A percentile compares a stretch with the other conserved stretches of the same genome.
Evolutionary conservation across 2,797 vertebrate species (phyloP).

Genomic region (Pampus argenteus): DNA sequence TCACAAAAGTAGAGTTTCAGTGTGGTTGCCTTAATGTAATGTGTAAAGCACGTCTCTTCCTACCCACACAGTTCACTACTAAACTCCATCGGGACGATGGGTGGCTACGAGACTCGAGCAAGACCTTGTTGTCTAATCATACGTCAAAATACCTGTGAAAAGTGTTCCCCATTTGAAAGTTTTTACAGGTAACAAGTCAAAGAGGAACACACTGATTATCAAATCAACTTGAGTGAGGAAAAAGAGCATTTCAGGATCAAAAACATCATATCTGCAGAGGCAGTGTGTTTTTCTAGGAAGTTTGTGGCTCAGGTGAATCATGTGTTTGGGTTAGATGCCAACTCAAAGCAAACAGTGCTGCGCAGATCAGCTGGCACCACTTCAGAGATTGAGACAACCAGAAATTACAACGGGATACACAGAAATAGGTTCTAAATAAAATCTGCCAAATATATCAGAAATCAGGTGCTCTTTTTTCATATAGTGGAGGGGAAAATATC

Average conservation of each 20-base stretch:
- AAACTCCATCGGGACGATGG: constrained; percentile 42
- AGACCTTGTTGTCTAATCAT: constrained; percentile 34
- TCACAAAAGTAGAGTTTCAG: constrained; percentile 50
- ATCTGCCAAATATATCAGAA: background rate
- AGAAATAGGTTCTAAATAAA: constrained; percentile 1
- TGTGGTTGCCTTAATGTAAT: constrained; percentile 55
- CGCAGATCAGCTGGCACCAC: constrained; percentile 40
- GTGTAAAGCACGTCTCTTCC: constrained; percentile 46
- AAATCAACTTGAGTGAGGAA: constrained; percentile 7
- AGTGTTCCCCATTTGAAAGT: background rate
- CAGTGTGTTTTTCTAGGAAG: constrained; percentile 32
- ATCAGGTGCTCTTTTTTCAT: constrained; percentile 24
- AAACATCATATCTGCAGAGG: constrained; percentile 7
- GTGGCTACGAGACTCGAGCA: constrained; percentile 34
- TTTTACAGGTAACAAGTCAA: no score
- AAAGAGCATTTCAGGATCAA: constrained; percentile 25
- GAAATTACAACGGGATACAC: constrained; percentile 18
- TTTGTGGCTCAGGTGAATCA: constrained; percentile 36
- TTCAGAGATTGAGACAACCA: constrained; percentile 20
- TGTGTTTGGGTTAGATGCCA: constrained; percentile 32
- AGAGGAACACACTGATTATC: constrained; percentile 39
- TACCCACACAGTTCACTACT: constrained; percentile 45
- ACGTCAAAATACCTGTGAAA: constrained; percentile 31
- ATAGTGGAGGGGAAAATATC: constrained; percentile 1
- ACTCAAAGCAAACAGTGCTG: constrained; percentile 42